Evolutionary conservation across 2,113 vertebrate genomes (phyloP).

Genomic region (Suncus etruscus): DNA sequence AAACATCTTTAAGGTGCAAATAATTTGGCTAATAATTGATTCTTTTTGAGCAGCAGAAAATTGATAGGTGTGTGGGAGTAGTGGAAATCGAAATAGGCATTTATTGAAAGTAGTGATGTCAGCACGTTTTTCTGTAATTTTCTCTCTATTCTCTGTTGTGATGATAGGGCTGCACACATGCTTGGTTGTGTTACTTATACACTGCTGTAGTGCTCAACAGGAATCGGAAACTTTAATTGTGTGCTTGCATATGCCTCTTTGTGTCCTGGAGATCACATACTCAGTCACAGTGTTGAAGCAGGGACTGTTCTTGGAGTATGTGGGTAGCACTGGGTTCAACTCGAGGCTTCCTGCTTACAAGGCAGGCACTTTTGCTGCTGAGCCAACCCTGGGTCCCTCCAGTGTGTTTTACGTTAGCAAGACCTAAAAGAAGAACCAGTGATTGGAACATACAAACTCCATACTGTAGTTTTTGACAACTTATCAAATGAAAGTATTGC

Average conservation of each 20-base stretch:
- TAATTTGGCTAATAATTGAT: neutral
- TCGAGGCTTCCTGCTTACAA: no score
- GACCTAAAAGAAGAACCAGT: constrained; percentile 10
- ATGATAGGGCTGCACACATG: no score
- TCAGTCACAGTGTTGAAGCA: no score
- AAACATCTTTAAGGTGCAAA: constrained; percentile 8
- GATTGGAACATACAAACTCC: constrained; percentile 23
- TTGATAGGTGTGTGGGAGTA: constrained; percentile 2
- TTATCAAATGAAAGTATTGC: constrained; percentile 45
- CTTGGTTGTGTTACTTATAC: no score
- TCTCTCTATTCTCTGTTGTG: no score
- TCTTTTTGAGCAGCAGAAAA: constrained; percentile 59
- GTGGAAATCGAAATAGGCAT: constrained; percentile 37
- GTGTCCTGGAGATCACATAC: no score
- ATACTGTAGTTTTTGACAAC: constrained; percentile 13
- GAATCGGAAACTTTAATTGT: no score
- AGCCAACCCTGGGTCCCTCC: neutral
- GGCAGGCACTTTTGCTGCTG: no score
- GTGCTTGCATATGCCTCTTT: no score
- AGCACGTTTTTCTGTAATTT: neutral
- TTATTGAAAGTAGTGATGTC: constrained; percentile 42
- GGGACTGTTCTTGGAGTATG: no score
- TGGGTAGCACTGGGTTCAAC: no score
- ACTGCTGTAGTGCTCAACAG: no score
- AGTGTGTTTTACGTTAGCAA: constrained; percentile 51